Base-by-base conservation (phyloP, 2,888 invertebrate genomes). In the Thymelicus acteon region DNA sequence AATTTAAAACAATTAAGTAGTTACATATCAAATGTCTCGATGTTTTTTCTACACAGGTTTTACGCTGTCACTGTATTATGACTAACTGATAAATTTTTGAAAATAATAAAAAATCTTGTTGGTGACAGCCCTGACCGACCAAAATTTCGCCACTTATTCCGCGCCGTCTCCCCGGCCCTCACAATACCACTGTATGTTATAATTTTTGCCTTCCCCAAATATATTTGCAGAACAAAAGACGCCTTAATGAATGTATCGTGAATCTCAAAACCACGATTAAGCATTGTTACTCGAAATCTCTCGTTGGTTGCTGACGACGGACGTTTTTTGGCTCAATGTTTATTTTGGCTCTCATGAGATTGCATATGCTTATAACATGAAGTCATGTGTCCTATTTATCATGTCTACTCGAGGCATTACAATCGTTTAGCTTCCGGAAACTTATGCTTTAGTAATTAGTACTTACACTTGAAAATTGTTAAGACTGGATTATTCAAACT, bases 171-270 rank as follows among this genome's bases (percentile, higher is more conserved):
- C 79, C 78, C 78, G 75, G 75, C 74, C 73, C 80, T 80, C 86
- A 91, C 91, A 91, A 90, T 89, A 85, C 84, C 82, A 87, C 86
- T 86, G 92, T 91, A 92, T 91, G 92, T 93, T 91, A 92, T 92
- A 93, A 93, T 93, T 93, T 93, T 92, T 92, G 92, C 89, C 86
- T 87, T 86, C 89, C 90, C 89, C 87, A 88, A 88, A 91, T 90
- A 88, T 88, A 90, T 91, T 85, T 82, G 79, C 79, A 77, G 89
- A 92, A 93, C 93, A 93, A 93, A 91, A 91, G 92, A 79, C 83
- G 77, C 76, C 84, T 84, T 93, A 93, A 93, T 92, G 92, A 93
- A 93, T 87, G 91, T 92, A 93, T 93, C 87, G 92, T 88, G 87
- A 88, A 86, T 89, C 85, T 84, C 88, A 82, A 88, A 91, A 88